Evolutionary conservation across 2,797 vertebrate species (phyloP).

Genomic region (Etheostoma nigrum): DNA sequence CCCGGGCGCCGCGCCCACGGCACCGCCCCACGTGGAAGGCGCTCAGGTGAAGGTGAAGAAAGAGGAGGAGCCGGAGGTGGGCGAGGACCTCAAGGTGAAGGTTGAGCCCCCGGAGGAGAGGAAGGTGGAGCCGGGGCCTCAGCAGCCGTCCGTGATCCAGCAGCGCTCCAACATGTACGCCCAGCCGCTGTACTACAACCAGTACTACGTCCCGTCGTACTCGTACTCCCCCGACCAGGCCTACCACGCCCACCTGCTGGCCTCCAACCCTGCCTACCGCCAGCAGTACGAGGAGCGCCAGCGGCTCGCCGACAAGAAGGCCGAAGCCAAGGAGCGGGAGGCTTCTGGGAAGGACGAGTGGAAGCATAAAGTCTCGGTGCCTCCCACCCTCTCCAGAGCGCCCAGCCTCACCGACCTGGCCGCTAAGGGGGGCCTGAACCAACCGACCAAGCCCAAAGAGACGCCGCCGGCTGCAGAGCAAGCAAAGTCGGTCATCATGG

Average conservation of each 20-base stretch:
- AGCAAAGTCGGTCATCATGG: constrained; percentile 94
- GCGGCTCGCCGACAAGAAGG: constrained; percentile 85
- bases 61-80: constrained; percentile 89
- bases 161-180: constrained; percentile 95
- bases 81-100: constrained; percentile 87
- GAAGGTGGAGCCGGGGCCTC: constrained; percentile 87
- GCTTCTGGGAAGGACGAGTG: constrained; percentile 90
- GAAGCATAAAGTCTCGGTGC: constrained; percentile 91
- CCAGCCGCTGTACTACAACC: constrained; percentile 96
- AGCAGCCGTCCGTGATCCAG: constrained; percentile 93
- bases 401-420: constrained; percentile 91
- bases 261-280: constrained; percentile 88
- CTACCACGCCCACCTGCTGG: constrained; percentile 86
- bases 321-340: constrained; percentile 90
- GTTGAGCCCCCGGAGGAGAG: constrained; percentile 87
- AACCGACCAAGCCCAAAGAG: constrained; percentile 86
- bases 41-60: constrained; percentile 92
- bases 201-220: constrained; percentile 94
- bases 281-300: constrained; percentile 94
- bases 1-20: constrained; percentile 85
- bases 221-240: constrained; percentile 93
- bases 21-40: constrained; percentile 80
- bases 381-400: constrained; percentile 91
- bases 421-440: constrained; percentile 79
- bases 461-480: constrained; percentile 81